phyloP scores from a whole-genome alignment of 2,113 vertebrate genomes.

The Varanus komodoensis region DNA sequence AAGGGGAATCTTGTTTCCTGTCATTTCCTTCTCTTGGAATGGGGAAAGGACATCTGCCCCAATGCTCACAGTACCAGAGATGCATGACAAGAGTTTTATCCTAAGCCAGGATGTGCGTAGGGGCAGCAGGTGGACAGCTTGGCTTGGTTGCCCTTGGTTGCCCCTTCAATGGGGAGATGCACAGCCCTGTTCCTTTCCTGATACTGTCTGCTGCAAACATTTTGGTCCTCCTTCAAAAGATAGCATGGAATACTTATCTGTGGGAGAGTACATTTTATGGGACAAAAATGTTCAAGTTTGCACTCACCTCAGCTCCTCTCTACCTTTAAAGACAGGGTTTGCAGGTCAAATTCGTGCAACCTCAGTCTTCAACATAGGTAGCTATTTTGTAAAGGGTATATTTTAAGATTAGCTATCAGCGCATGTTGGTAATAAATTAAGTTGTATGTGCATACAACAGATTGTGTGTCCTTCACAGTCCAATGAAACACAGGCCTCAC shows the following conservation, averaged over 20 bases:
- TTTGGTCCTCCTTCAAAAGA: not conserved
- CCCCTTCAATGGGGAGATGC: no score
- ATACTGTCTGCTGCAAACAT: no score
- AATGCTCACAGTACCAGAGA: no score
- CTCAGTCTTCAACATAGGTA: not conserved
- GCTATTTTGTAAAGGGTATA: not conserved
- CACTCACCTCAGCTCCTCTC: no score
- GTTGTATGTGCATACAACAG: not conserved
- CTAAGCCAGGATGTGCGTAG: no score
- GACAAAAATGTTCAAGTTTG: not conserved
- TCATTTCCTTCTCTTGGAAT: no score
- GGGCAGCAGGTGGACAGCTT: no score
- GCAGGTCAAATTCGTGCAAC: not conserved
- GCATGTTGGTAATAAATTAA: constrained; percentile 2
- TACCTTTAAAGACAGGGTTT: not conserved
- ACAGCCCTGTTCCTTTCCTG: no score
- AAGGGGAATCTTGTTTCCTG: no score
- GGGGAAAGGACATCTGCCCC: no score
- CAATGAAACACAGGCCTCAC: constrained; percentile 65
- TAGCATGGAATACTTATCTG: not conserved
- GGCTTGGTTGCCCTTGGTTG: no score
- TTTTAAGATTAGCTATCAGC: not conserved
- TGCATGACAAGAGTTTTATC: no score
- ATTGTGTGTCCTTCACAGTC: constrained; percentile 71
- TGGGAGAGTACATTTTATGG: not conserved